Evolutionary conservation across 1,140 invertebrate genomes (phyloP).

Genomic region (Heliconius hermathena): DNA sequence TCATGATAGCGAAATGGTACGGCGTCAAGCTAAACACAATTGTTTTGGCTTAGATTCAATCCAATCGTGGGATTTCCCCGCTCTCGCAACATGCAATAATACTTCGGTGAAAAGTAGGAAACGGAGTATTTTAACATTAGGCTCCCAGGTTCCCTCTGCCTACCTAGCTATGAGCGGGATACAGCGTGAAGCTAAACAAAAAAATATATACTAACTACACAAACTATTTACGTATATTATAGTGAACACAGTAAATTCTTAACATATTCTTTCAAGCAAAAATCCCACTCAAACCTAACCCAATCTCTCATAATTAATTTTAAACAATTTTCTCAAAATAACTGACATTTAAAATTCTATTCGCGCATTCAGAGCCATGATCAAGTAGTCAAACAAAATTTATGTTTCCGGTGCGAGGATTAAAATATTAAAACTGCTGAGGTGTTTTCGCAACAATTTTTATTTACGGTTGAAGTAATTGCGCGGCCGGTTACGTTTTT

Average conservation of each 20-base stretch:
- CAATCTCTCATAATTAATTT: neutral
- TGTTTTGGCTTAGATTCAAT: no score
- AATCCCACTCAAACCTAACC: neutral
- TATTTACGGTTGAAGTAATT: conserved; percentile 67
- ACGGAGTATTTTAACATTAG: no score
- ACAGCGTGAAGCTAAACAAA: no score
- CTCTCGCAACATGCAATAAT: no score
- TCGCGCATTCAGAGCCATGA: conserved; percentile 43
- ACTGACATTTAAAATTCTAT: conserved; percentile 30
- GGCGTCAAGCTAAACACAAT: no score
- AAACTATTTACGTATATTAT: no score
- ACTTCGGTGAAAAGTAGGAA: no score
- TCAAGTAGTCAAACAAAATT: conserved; percentile 66
- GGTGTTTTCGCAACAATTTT: conserved; percentile 67
- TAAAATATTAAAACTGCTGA: conserved; percentile 76
- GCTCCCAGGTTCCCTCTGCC: no score
- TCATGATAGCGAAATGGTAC: no score
- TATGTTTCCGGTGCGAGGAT: conserved; percentile 57
- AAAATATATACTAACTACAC: no score
- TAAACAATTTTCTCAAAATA: neutral
- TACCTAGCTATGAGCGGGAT: no score
- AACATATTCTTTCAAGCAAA: neutral
- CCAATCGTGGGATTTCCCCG: no score
- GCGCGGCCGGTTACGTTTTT: conserved; percentile 54
- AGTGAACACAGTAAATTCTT: neutral